A percentile compares a stretch with the other conserved stretches of the same genome.
Evolutionary conservation across 2,888 invertebrate species (phyloP).

Genomic region (Apodemia mormo): DNA sequence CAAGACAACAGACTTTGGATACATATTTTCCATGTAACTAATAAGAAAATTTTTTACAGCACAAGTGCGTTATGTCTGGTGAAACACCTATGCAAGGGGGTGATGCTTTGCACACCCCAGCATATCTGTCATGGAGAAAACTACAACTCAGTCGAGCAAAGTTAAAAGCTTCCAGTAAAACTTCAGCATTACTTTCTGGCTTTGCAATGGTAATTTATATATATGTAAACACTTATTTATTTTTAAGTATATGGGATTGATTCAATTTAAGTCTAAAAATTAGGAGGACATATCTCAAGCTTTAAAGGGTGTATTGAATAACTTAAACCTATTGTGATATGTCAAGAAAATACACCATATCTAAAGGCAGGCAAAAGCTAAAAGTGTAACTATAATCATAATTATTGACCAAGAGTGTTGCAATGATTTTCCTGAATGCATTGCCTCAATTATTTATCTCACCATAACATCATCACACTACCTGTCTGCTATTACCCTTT

Average conservation of each 20-base stretch:
- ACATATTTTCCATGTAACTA: not conserved
- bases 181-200: conserved; percentile 97
- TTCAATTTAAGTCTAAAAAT: too few relatives aligned
- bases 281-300: too few relatives aligned
- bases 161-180: conserved; percentile 98
- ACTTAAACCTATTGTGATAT: too few relatives aligned
- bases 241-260: too few relatives aligned
- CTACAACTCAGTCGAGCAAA: conserved; percentile 97
- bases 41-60: conserved; percentile 47
- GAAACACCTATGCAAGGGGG: conserved; percentile 88
- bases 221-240: not conserved
- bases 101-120: conserved; percentile 90
- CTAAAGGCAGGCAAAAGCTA: too few relatives aligned
- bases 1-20: not conserved
- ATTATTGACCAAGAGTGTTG: too few relatives aligned
- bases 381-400: not conserved
- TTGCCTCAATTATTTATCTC: too few relatives aligned
- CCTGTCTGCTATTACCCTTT: too few relatives aligned
- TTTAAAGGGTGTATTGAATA: too few relatives aligned
- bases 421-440: too few relatives aligned
- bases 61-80: conserved; percentile 73
- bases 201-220: conserved; percentile 93
- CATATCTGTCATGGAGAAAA: conserved; percentile 94
- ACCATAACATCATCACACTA: too few relatives aligned
- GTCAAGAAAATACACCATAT: too few relatives aligned